Percentiles rank a stretch among this genome's conserved stretches.
These are phyloP conservation scores for Myotis brandtii DNA, from an alignment of 2,113 vertebrate genomes.

Conservation along the genomic window DNA sequence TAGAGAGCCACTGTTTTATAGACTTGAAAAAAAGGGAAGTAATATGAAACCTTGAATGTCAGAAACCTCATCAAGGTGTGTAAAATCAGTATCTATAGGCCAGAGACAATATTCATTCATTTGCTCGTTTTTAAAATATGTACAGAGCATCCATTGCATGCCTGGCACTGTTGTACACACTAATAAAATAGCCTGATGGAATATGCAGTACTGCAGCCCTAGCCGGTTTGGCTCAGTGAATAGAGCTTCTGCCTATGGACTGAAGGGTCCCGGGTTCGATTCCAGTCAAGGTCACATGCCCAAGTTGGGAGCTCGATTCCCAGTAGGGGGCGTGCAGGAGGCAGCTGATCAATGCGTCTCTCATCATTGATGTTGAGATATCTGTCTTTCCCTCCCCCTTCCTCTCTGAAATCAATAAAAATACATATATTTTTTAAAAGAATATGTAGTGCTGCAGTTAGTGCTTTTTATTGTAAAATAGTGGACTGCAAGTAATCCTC, in stretches of 20 bases:
- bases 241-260: no score
- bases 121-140: not conserved
- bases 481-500: not conserved
- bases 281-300: no score
- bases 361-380: no score
- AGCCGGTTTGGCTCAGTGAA: no score
- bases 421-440: no score
- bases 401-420: no score
- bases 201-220: not conserved
- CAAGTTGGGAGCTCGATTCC: no score
- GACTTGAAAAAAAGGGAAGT: not conserved
- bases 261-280: no score
- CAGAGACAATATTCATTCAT: not conserved
- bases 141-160: accelerated
- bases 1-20: not conserved
- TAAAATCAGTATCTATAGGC: not conserved
- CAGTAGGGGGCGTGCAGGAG: no score
- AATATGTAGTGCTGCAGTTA: not conserved
- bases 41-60: not conserved
- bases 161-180: not conserved
- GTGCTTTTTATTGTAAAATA: not conserved
- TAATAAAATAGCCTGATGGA: not conserved
- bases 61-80: not conserved
- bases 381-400: no score
- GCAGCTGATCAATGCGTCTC: no score